Evolutionary conservation across 2,888 invertebrate species (phyloP), one percentile per base, ranked within the genome.

Genomic region (Diploptera punctata): DNA sequence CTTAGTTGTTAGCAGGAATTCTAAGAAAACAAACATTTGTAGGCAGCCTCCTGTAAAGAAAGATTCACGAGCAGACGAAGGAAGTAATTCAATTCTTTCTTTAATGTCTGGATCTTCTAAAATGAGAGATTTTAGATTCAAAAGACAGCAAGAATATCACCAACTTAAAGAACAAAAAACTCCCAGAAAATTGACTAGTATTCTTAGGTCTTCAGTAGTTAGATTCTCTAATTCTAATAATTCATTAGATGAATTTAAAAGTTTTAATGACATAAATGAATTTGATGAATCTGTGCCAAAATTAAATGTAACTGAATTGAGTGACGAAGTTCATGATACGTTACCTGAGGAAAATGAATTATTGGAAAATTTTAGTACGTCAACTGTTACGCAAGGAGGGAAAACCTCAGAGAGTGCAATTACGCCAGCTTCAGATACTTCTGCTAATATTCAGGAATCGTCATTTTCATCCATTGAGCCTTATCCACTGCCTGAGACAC

Each of bases 401-500:
- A n/a, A n/a, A n/a, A 60, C 16, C 9, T 29, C 60, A 31, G 60
- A 60, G 18, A 29, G 18, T 60, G 60, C 24, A 49, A 49, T 54
- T 16, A 21, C 26, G 16, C 54, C 54, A 13, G 24, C 19, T 26
- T 54, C 54, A 16, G 54, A 54, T 9, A 54, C 24, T 43, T 7
- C 19, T 29, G 31, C 21, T 10, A 21, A 43, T 57, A 29, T 67
- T 44, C 71, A 68, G 31, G 73, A 73, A 16, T 67, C 65, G 16
- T 67, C 73, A 31, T 62, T 60, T 54, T 70, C 49, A 38, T 54
- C 54, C 16, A 67, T 72, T 33, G 72, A 74, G 38, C 71, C 72
- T 49, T 74, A 67, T 24, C 74, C 74, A 29, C 24, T 69, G 16
- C 47, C 74, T 75, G 62, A 74, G 76, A 21, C 75, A 77, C 75